A percentile compares a stretch with the other conserved stretches of the same genome.
Evolutionary conservation across 1,140 invertebrate genomes (phyloP).

Genomic region (Myzus persicae): DNA sequence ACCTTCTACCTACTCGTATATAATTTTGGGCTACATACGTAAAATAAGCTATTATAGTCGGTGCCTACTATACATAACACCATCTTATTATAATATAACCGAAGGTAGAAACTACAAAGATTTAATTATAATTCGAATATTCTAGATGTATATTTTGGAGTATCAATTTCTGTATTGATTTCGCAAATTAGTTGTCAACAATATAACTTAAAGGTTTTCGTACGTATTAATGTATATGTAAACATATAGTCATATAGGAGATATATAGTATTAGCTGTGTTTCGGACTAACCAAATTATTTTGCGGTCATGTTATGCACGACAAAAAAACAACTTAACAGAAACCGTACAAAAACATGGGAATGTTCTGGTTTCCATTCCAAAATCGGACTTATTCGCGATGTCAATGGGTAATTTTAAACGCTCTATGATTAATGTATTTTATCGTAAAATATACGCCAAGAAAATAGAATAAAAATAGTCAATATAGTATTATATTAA

Average conservation of each 20-base stretch:
- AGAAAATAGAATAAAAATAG: neutral
- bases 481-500: neutral
- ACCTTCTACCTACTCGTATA: neutral
- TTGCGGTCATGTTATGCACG: conserved; percentile 16
- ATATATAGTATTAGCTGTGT: neutral
- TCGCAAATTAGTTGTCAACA: neutral
- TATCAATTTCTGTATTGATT: conserved; percentile 34
- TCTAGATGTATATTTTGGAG: neutral
- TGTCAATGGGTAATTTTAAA: neutral
- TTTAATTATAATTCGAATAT: neutral
- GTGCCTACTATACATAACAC: neutral
- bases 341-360: conserved; percentile 30
- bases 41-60: neutral
- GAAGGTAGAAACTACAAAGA: neutral
- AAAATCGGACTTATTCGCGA: neutral
- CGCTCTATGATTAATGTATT: neutral
- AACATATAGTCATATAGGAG: neutral
- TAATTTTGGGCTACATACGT: neutral
- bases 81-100: neutral
- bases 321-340: neutral
- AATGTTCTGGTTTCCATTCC: neutral
- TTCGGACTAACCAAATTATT: conserved; percentile 13
- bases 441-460: neutral
- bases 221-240: neutral
- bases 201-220: conserved; percentile 28